phyloP scores from a whole-genome alignment of 1,140 invertebrate species.

The Nephotettix cincticeps region DNA sequence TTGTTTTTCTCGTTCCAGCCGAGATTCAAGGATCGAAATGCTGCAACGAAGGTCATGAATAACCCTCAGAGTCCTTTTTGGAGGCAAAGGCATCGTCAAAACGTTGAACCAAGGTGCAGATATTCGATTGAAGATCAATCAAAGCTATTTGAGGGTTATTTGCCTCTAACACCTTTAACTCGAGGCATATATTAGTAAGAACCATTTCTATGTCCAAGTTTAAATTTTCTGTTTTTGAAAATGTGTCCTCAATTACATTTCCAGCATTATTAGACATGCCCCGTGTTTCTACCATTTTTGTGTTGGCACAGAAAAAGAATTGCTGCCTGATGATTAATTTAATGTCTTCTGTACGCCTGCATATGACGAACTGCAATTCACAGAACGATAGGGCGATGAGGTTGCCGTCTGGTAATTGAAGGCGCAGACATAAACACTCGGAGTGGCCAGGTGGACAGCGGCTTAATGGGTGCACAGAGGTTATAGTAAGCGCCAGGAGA shows the following conservation, averaged over 20 bases:
- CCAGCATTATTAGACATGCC: neutral
- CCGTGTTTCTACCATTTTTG: neutral
- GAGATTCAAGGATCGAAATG: too few relatives aligned
- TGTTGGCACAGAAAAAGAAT: neutral
- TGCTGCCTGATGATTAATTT: too few relatives aligned
- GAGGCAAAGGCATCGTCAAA: neutral
- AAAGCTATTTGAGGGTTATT: neutral
- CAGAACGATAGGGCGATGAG: too few relatives aligned
- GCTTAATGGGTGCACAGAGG: too few relatives aligned
- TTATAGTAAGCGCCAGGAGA: too few relatives aligned
- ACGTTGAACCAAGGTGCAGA: neutral
- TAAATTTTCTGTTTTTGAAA: neutral
- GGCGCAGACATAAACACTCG: neutral
- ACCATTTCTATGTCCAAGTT: neutral
- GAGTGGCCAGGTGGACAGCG: too few relatives aligned
- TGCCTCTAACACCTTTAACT: neutral
- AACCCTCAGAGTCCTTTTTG: neutral
- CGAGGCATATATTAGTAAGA: neutral
- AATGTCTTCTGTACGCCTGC: too few relatives aligned
- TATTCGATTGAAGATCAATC: neutral
- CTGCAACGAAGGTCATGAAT: too few relatives aligned
- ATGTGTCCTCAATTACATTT: neutral
- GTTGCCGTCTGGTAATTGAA: too few relatives aligned
- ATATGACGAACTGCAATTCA: too few relatives aligned
- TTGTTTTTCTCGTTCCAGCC: too few relatives aligned